phyloP scores from a whole-genome alignment of 64 coral and sea anemone genomes.

The Pocillopora verrucosa region DNA sequence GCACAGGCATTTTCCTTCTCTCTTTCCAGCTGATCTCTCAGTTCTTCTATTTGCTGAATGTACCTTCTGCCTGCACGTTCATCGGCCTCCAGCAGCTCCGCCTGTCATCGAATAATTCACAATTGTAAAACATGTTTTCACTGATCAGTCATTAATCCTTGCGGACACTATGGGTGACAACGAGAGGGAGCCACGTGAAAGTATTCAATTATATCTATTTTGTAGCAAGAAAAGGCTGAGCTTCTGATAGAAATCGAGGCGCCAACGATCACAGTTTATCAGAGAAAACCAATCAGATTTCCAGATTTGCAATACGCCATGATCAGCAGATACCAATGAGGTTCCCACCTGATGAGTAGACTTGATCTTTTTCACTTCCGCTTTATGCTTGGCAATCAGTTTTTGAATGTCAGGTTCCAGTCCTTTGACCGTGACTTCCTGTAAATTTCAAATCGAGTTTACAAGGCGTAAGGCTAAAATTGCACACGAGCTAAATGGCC shows the following conservation, averaged over 20 bases:
- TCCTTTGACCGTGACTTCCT: conserved; percentile 99
- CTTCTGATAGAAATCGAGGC: no score
- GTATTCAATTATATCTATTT: no score
- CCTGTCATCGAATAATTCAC: conserved; percentile 42
- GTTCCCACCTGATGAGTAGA: conserved; percentile 82
- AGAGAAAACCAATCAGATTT: neutral
- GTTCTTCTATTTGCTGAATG: conserved; percentile 95
- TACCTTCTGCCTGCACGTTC: conserved; percentile 96
- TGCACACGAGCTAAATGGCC: no score
- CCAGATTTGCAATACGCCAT: neutral
- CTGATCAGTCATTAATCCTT: no score
- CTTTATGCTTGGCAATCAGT: conserved; percentile 96
- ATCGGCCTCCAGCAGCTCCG: conserved; percentile 91
- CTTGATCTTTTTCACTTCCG: conserved; percentile 90
- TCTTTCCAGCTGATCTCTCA: conserved; percentile 91
- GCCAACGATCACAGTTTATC: no score
- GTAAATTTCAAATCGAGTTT: neutral
- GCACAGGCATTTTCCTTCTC: conserved; percentile 90
- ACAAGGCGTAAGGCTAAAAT: neutral
- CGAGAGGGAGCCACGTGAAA: no score
- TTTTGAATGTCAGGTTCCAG: conserved; percentile 97
- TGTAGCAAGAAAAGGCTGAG: no score
- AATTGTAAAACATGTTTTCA: neutral
- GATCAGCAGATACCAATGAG: no score
- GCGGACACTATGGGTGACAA: no score